Evolutionary conservation across 2,113 vertebrate species (phyloP).

Genomic region (Lepisosteus oculatus): DNA sequence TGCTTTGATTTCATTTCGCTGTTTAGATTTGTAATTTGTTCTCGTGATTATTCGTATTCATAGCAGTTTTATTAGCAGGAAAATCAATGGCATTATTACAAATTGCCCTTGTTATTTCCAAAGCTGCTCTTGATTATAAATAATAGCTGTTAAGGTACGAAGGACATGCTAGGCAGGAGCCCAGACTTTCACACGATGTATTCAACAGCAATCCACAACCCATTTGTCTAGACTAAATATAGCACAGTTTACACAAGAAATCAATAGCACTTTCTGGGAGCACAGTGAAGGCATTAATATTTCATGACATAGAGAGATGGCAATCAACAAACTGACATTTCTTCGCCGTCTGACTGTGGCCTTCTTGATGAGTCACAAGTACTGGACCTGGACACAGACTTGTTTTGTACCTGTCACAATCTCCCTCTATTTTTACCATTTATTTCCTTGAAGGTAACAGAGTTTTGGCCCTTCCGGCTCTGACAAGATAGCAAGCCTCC

Average conservation of each 20-base stretch:
- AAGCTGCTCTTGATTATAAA: slow-evolving; percentile 82
- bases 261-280: slow-evolving; percentile 75
- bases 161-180: slow-evolving; percentile 61
- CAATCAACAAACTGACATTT: slow-evolving; percentile 67
- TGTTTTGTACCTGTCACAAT: slow-evolving; percentile 55
- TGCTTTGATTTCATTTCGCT: too few species aligned
- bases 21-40: slow-evolving; percentile 28
- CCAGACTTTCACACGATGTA: slow-evolving; percentile 71
- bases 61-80: slow-evolving; percentile 61
- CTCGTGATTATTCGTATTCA: slow-evolving; percentile 29
- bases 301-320: slow-evolving; percentile 36
- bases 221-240: slow-evolving; percentile 92
- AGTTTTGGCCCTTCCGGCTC: slow-evolving; percentile 54
- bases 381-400: slow-evolving; percentile 55
- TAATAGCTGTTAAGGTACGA: slow-evolving; percentile 75
- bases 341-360: slow-evolving; percentile 53
- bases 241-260: slow-evolving; percentile 83
- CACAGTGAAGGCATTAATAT: slow-evolving; percentile 18
- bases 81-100: slow-evolving; percentile 73
- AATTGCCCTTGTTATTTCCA: slow-evolving; percentile 75
- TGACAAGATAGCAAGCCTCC: slow-evolving; percentile 59
- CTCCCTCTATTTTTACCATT: slow-evolving; percentile 67
- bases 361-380: slow-evolving; percentile 51
- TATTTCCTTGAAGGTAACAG: slow-evolving; percentile 68
- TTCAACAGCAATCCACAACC: slow-evolving; percentile 82